phyloP scores from a whole-genome alignment of 2,113 vertebrate genomes.

The Nothoprocta pentlandii region DNA sequence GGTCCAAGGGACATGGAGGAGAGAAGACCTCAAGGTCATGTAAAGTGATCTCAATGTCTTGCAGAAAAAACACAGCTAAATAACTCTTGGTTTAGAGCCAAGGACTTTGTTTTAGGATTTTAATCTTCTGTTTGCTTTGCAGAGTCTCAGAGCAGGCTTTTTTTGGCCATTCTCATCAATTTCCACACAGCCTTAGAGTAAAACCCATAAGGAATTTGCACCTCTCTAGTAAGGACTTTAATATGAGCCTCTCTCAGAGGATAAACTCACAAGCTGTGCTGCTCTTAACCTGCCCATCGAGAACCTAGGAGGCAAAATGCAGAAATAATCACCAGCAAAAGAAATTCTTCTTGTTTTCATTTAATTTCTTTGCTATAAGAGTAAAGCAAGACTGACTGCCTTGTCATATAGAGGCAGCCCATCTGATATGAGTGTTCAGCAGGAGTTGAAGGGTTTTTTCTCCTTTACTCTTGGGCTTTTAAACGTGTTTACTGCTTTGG shows the following conservation, averaged over 20 bases:
- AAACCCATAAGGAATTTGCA: neutral
- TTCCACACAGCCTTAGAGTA: neutral
- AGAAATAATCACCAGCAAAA: neutral
- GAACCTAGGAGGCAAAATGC: fast-evolving
- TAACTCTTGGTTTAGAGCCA: neutral
- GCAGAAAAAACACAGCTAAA: neutral
- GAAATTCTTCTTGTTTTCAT: neutral
- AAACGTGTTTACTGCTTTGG: fast-evolving
- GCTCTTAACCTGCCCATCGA: neutral
- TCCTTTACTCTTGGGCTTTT: neutral
- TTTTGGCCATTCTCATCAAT: neutral
- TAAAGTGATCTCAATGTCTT: neutral
- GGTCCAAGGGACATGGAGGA: fast-evolving
- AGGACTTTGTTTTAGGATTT: neutral
- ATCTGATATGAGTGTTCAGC: neutral
- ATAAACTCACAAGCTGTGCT: neutral
- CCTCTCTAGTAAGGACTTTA: neutral
- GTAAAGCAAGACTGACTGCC: neutral
- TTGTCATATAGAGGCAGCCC: neutral
- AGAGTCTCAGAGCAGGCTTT: neutral
- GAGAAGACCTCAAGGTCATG: neutral
- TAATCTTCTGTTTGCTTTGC: neutral
- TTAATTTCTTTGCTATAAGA: neutral
- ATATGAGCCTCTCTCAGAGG: neutral
- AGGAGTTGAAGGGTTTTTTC: fast-evolving